Percentiles rank a stretch among this genome's conserved stretches.
Conservation (phyloP, 1,140 invertebrate genomes). For the Drosophila bipectinata region DNA sequence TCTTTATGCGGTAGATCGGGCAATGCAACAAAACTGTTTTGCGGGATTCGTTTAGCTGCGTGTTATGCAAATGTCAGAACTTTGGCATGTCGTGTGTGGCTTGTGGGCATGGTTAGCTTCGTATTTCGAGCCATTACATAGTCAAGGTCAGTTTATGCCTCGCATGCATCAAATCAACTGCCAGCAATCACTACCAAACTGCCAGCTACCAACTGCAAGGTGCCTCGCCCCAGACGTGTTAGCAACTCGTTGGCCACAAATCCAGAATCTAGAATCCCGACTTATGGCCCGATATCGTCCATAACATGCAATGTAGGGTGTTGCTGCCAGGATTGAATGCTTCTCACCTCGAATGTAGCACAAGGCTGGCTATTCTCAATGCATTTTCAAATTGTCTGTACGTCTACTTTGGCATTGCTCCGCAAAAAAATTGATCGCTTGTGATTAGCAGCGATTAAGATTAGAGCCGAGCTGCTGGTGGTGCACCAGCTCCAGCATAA, state of each 20-base stretch:
- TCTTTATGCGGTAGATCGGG: conserved; percentile 27
- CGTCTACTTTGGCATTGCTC: conserved; percentile 61
- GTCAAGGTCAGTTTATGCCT: conserved; percentile 73
- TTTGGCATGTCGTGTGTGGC: conserved; percentile 76
- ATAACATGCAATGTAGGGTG: conserved; percentile 51
- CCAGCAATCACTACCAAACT: conserved; percentile 51
- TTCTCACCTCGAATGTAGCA: conserved; percentile 77
- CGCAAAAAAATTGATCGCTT: conserved; percentile 71
- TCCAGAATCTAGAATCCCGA: conserved; percentile 7
- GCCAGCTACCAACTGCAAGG: conserved; percentile 57
- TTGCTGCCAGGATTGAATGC: conserved; percentile 65
- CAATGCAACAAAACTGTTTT: conserved; percentile 1
- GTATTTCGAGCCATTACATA: conserved; percentile 53
- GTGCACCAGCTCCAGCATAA: conserved; percentile 12
- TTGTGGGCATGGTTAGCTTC: conserved; percentile 68
- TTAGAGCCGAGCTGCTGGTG: conserved; percentile 51
- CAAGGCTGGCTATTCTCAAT: conserved; percentile 43
- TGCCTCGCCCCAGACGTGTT: conserved; percentile 77
- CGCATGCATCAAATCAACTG: conserved; percentile 75
- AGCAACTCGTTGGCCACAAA: conserved; percentile 55
- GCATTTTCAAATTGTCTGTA: conserved; percentile 71
- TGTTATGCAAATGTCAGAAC: conserved; percentile 77
- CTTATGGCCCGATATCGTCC: background rate
- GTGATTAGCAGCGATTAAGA: conserved; percentile 80
- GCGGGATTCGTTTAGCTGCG: conserved; percentile 43